These are phyloP conservation scores for Melanotaenia duboulayi DNA, from an alignment of 2,113 vertebrate genomes.

Conservation along the genomic window DNA sequence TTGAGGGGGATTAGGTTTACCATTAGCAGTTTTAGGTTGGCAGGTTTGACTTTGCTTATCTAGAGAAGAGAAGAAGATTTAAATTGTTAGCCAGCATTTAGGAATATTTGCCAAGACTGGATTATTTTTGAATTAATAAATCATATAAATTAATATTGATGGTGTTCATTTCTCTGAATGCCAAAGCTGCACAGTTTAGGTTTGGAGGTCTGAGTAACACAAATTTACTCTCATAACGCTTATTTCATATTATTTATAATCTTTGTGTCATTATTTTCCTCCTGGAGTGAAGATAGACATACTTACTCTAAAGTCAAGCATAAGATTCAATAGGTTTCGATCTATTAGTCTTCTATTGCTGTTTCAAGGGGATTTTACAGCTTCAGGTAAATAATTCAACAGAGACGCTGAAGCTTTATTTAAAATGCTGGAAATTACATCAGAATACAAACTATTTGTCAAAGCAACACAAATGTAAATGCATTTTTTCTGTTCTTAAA, in stretches of 20 bases:
- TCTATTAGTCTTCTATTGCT: conserved; percentile 28
- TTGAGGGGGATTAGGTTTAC: neutral
- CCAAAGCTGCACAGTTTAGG: neutral
- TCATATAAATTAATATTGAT: no score
- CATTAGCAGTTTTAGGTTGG: neutral
- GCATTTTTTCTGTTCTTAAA: neutral
- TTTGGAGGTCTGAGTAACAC: conserved; percentile 3
- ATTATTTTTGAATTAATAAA: neutral
- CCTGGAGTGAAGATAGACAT: neutral
- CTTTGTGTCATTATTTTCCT: neutral
- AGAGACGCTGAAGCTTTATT: neutral
- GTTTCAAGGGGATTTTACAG: conserved; percentile 54
- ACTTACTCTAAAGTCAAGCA: no score
- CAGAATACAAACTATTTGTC: conserved; percentile 17
- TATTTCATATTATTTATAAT: neutral
- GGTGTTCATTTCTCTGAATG: no score
- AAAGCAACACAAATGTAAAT: neutral
- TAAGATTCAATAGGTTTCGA: neutral
- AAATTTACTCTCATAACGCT: neutral
- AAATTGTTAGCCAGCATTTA: neutral
- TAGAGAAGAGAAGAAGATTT: conserved; percentile 9
- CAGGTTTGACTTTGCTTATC: neutral
- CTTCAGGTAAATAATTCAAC: conserved; percentile 39
- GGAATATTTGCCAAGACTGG: neutral
- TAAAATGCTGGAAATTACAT: conserved; percentile 3